Conservation (phyloP, 1,140 invertebrate genomes). For the Pectinophora gossypiella region DNA sequence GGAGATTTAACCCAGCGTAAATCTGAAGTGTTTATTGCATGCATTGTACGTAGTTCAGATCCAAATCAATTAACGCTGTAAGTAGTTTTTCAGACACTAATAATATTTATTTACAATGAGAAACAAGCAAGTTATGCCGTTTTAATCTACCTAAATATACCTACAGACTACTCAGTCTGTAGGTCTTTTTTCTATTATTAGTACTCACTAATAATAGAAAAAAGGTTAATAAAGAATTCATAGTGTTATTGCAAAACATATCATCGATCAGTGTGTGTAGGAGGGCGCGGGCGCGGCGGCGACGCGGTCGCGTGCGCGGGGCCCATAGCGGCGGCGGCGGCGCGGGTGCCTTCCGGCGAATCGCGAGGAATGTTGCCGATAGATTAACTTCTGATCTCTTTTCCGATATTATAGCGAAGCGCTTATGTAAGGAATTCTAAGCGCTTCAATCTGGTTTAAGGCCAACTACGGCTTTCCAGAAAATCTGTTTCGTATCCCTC, state of each 20-base stretch:
- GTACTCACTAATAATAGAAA: too few species aligned
- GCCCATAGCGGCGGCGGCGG: slow-evolving; percentile 48
- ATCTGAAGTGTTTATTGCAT: too few species aligned
- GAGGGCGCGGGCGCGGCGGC: slow-evolving; percentile 38
- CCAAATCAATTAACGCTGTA: too few species aligned
- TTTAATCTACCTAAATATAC: too few species aligned
- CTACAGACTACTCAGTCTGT: too few species aligned
- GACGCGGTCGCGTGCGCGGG: slow-evolving; percentile 43
- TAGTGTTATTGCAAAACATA: neutral
- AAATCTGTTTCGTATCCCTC: slow-evolving; percentile 28
- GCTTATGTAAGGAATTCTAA: slow-evolving; percentile 69
- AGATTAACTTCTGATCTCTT: slow-evolving; percentile 75
- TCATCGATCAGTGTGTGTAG: slow-evolving; percentile 50
- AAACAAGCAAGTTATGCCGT: too few species aligned
- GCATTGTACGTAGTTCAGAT: too few species aligned
- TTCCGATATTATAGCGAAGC: slow-evolving; percentile 67
- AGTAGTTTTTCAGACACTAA: too few species aligned
- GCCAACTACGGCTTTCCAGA: slow-evolving; percentile 36
- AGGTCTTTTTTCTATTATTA: too few species aligned
- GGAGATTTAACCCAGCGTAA: too few species aligned
- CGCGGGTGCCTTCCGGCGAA: slow-evolving; percentile 67
- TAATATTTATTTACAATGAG: too few species aligned
- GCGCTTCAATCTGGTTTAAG: slow-evolving; percentile 60
- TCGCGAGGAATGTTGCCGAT: slow-evolving; percentile 71
- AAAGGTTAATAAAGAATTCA: too few species aligned